phyloP scores from a whole-genome alignment of 2,797 vertebrate species.

The Ctenopoma multispine region DNA sequence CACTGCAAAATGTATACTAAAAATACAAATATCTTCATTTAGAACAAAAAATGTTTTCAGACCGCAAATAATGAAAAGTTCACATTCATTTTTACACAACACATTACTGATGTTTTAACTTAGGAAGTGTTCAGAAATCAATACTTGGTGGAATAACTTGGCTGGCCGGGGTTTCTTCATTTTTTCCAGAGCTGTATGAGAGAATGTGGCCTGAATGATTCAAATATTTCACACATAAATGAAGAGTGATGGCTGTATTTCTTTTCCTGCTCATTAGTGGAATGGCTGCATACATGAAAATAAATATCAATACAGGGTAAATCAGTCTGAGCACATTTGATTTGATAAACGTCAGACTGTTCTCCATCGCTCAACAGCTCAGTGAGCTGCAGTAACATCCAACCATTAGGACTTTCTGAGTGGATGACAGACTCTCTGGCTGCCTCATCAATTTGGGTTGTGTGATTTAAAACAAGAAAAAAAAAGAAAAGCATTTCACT shows the following conservation, averaged over 20 bases:
- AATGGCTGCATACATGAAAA: constrained; percentile 5
- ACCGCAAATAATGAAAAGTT: too few species aligned
- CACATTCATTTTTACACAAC: too few species aligned
- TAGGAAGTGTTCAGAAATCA: too few species aligned
- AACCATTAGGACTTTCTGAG: constrained; percentile 35
- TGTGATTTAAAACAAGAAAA: neutral
- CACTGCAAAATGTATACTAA: too few species aligned
- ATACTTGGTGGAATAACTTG: too few species aligned
- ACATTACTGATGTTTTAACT: too few species aligned
- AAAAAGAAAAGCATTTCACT: constrained; percentile 23
- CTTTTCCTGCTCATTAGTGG: neutral
- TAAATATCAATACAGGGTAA: constrained; percentile 22
- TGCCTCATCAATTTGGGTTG: neutral
- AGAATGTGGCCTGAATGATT: neutral
- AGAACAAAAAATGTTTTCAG: too few species aligned
- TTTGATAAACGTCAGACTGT: constrained; percentile 24
- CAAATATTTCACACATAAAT: neutral
- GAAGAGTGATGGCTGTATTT: neutral
- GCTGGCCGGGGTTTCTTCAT: too few species aligned
- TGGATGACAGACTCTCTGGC: neutral
- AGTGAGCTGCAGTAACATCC: neutral
- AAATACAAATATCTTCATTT: too few species aligned
- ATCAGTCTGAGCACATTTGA: constrained; percentile 19
- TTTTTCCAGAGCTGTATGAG: too few species aligned
- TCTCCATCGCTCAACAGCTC: constrained; percentile 23